Percentiles rank a stretch among this genome's conserved stretches.
Evolutionary conservation across 2,888 invertebrate species (phyloP).

Genomic region (Leucania comma): DNA sequence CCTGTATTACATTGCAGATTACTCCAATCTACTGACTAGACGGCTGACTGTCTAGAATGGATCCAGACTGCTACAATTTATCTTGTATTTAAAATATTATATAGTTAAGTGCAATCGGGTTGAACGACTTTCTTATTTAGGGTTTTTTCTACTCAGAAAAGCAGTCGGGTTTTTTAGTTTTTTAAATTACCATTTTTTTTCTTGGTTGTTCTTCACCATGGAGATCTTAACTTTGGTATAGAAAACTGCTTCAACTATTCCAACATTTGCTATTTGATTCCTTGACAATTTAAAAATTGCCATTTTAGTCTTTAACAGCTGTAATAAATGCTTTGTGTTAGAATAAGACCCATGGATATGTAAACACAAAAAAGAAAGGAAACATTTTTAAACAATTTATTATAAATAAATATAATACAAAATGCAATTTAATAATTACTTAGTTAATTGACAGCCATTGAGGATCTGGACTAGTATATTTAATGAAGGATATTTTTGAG

Average conservation of each 20-base stretch:
- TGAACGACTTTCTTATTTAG: too few species aligned
- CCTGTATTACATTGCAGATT: too few species aligned
- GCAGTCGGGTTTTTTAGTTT: too few species aligned
- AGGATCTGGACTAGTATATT: constrained; percentile 77
- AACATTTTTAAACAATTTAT: constrained; percentile 21
- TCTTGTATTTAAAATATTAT: too few species aligned
- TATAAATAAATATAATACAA: constrained; percentile 31
- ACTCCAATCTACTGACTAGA: too few species aligned
- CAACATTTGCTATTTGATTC: neutral
- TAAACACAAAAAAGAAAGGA: neutral
- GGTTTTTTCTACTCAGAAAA: too few species aligned
- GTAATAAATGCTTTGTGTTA: neutral
- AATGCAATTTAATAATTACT: constrained; percentile 62
- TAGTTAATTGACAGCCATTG: constrained; percentile 76
- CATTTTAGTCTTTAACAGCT: neutral
- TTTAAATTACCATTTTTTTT: too few species aligned
- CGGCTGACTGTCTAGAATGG: too few species aligned
- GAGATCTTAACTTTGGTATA: neutral
- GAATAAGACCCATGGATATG: neutral
- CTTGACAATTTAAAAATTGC: neutral
- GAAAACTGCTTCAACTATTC: neutral
- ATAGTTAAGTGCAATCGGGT: too few species aligned
- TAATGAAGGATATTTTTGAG: constrained; percentile 81
- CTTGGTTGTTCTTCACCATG: neutral
- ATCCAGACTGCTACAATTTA: too few species aligned